Conservation (phyloP, 1,140 invertebrate species). For the Drosophila novamexicana region DNA sequence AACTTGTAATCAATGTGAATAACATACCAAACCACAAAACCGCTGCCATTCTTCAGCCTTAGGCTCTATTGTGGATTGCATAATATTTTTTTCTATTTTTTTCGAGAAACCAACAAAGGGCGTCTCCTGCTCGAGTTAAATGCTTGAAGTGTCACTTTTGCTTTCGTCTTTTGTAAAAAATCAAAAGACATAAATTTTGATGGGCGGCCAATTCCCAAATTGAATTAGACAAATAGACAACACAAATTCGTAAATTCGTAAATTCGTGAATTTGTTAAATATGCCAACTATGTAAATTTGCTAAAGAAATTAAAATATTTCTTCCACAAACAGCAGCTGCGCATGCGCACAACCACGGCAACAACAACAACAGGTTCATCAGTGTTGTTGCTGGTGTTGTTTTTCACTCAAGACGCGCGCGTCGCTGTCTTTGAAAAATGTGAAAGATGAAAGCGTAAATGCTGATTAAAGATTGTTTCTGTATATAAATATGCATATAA, state of each 20-base stretch:
- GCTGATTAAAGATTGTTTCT: conserved; percentile 79
- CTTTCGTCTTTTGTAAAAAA: conserved; percentile 69
- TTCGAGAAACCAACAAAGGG: conserved; percentile 21
- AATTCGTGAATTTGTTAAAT: conserved; percentile 44
- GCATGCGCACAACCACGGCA: conserved; percentile 18
- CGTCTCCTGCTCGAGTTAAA: conserved; percentile 25
- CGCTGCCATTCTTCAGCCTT: conserved; percentile 23
- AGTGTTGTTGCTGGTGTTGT: conserved; percentile 58
- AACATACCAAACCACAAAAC: conserved; percentile 30
- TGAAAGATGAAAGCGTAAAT: conserved; percentile 80
- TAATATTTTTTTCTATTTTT: conserved; percentile 13
- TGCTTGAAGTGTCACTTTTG: conserved; percentile 66
- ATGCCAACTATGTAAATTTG: conserved; percentile 70
- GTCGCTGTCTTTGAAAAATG: conserved; percentile 66
- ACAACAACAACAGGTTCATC: conserved; percentile 47
- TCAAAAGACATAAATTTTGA: conserved; percentile 50
- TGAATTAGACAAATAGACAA: conserved; percentile 69
- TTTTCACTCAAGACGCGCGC: conserved; percentile 51
- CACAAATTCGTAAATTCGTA: conserved; percentile 59
- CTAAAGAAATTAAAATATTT: conserved; percentile 68
- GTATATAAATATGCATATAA: conserved; percentile 42
- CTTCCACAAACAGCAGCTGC: conserved; percentile 51
- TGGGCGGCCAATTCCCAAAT: conserved; percentile 49
- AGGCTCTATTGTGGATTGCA: conserved; percentile 18
- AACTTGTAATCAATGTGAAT: conserved; percentile 37